Conservation (phyloP, 2,888 invertebrate species). For the Criorhina ranunculi region DNA sequence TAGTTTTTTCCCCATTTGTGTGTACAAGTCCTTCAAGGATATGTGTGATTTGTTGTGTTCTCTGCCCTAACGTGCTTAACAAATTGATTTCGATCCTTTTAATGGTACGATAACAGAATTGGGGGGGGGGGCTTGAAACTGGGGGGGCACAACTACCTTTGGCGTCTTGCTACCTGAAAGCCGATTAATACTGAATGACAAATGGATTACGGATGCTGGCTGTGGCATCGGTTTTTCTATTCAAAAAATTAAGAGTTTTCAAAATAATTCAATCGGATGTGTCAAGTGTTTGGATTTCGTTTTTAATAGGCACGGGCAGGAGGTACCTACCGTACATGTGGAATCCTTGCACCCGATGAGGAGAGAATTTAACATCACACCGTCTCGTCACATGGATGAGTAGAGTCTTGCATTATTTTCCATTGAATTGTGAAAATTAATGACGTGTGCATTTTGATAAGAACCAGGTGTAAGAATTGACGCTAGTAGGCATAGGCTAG, state of each 20-base stretch:
- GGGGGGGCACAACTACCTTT: conserved; percentile 43
- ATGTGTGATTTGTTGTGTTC: conserved; percentile 69
- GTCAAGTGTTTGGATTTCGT: conserved; percentile 80
- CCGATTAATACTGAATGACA: conserved; percentile 76
- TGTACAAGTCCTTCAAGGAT: conserved; percentile 66
- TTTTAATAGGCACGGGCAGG: conserved; percentile 11
- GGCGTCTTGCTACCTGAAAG: conserved; percentile 64
- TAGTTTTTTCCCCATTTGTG: conserved; percentile 62
- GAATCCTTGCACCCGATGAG: conserved; percentile 19
- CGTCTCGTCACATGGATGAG: conserved; percentile 40
- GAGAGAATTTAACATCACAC: not conserved
- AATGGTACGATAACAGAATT: conserved; percentile 62
- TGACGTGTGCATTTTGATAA: conserved; percentile 56
- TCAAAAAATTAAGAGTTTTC: conserved; percentile 81
- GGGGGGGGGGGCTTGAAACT: not conserved
- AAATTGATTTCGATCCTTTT: conserved; percentile 75
- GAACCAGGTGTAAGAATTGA: conserved; percentile 54
- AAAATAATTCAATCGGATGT: conserved; percentile 84
- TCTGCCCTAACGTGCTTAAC: conserved; percentile 68
- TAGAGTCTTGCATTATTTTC: conserved; percentile 62
- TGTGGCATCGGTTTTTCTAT: conserved; percentile 66
- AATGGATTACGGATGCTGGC: conserved; percentile 70
- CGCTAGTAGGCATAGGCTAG: conserved; percentile 53
- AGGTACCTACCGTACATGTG: not conserved
- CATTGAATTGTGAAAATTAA: conserved; percentile 62